Evolutionary conservation across 2,888 invertebrate species (phyloP).

Genomic region (Chymomyza amoena): DNA sequence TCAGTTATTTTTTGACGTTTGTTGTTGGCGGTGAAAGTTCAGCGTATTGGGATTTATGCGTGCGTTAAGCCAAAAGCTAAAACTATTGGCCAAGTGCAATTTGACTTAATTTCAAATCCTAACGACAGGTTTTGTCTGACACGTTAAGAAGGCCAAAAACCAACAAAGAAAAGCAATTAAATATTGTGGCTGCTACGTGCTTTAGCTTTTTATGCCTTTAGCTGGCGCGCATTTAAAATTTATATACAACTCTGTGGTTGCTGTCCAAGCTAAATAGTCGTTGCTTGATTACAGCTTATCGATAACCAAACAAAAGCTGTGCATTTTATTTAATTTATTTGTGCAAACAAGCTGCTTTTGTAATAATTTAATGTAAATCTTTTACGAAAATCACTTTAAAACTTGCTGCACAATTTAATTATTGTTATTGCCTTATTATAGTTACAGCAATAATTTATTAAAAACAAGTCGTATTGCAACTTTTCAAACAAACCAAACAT

Average conservation of each 20-base stretch:
- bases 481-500: no score
- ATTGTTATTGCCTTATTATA: no score
- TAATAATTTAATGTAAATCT: no score
- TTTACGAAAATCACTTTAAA: no score
- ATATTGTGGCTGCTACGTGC: background rate
- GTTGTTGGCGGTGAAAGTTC: constrained; percentile 8
- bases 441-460: no score
- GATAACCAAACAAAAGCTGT: no score
- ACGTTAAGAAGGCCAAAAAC: background rate
- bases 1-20: background rate
- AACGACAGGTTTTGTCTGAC: background rate
- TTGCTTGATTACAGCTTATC: background rate
- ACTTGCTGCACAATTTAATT: no score
- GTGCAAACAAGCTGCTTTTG: no score
- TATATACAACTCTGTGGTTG: background rate
- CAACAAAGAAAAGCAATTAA: background rate
- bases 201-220: background rate
- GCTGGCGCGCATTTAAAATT: background rate
- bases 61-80: constrained; percentile 13
- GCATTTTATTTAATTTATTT: no score
- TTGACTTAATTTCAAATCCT: background rate
- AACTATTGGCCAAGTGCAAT: background rate
- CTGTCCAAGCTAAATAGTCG: background rate
- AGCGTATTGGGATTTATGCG: constrained; percentile 17
- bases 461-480: no score